Base-by-base conservation (phyloP, 2,797 vertebrate species). In the Gila robusta region DNA sequence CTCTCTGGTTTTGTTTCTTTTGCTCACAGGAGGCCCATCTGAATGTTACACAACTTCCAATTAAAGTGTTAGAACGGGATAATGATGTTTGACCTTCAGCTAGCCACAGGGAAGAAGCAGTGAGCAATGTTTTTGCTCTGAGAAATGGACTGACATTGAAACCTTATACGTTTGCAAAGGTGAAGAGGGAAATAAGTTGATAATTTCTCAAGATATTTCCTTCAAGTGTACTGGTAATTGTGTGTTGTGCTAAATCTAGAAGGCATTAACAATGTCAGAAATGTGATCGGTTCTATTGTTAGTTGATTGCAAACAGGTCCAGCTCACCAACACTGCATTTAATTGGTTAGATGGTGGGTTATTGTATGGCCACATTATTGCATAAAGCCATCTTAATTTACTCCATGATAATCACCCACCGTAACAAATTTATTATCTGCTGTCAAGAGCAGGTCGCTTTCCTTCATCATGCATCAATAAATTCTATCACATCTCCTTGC, bases 41-140 rank as follows among this genome's bases (percentile, higher is more conserved):
- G 28, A 73, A 52, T 80, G 67, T 67, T 59, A 28, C 26, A 12
- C 39, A 6, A 26, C 39, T 64, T 85, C 77, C 54, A 85, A 85
- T 80, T 80, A 85, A 73, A 71, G 77, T 67, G 5, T 52, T 52
- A 49, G 67, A 72, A 71, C 12, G 5, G 84, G 26, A 72, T 67
- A 73, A 64, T 62, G 69, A 28, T 62, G 52, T 80, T 62, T 85
- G 69, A 85, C 84, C 77, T 85, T 85, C 77, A 85, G 84, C 77
- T 59, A 49, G 28, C 77, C 28, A 73, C 77, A 73, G 77, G 77
- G 28, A 85, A 72, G 84, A 52, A 84, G 66, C 49, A 64, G 49
- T n/a, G 28, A 72, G 47, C 76, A 56, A 21, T 67, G 83, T 59
- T 56, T 26, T 62, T 72, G 39, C 52, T 52, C 16, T 64, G 26